Conservation (phyloP, 1,140 invertebrate species). For the Ceratoteleas bidentatus region DNA sequence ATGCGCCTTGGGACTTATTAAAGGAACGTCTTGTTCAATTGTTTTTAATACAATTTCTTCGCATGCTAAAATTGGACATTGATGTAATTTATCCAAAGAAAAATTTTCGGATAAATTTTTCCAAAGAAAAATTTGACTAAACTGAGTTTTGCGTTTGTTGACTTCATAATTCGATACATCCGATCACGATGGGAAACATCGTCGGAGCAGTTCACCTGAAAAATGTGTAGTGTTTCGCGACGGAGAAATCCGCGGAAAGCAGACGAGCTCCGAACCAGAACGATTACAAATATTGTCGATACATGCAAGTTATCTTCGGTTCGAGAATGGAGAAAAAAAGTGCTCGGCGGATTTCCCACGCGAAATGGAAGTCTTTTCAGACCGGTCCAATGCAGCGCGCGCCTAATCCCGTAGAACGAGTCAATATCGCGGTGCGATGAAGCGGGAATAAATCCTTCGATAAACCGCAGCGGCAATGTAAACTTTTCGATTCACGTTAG, state of each 20-base stretch:
- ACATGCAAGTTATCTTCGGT: slow-evolving; percentile 24
- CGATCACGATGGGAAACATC: background rate
- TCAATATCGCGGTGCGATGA: slow-evolving; percentile 37
- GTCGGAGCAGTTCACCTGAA: background rate
- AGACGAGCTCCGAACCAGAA: background rate
- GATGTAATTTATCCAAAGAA: too few species aligned
- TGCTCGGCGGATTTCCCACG: slow-evolving; percentile 29
- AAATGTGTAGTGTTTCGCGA: background rate
- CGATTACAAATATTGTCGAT: slow-evolving; percentile 32
- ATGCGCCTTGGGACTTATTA: too few species aligned
- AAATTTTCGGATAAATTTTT: too few species aligned
- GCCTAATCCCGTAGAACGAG: slow-evolving; percentile 46
- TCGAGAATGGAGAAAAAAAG: slow-evolving; percentile 9
- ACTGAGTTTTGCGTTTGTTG: too few species aligned
- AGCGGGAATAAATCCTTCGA: slow-evolving; percentile 46
- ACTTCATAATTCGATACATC: too few species aligned
- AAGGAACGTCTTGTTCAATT: too few species aligned
- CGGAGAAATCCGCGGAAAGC: background rate
- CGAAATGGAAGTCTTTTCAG: slow-evolving; percentile 41
- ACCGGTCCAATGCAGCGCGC: slow-evolving; percentile 9
- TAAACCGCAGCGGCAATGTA: slow-evolving; percentile 43
- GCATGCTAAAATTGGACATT: too few species aligned
- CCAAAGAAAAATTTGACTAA: too few species aligned
- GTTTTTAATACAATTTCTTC: too few species aligned
- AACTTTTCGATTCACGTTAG: slow-evolving; percentile 39